Evolutionary conservation across 2,888 invertebrate genomes (phyloP).

Genomic region (Athalia circularis): DNA sequence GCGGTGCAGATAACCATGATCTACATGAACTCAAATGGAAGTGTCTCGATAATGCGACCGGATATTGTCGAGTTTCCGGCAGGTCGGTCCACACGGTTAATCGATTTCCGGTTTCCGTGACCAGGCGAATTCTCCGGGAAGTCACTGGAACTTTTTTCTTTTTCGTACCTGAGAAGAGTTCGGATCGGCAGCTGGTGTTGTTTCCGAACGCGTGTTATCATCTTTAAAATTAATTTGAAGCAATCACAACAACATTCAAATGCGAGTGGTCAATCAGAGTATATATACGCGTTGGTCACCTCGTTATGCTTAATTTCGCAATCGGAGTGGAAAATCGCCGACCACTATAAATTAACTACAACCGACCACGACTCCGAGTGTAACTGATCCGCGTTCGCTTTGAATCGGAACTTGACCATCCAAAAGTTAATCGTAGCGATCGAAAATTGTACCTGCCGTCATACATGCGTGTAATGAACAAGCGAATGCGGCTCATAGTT

Average conservation of each 20-base stretch:
- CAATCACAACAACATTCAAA: no score
- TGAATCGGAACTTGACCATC: neutral
- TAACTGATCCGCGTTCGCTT: neutral
- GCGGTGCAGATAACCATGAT: neutral
- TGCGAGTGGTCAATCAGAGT: no score
- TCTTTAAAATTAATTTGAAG: no score
- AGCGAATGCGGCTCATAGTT: no score
- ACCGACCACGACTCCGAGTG: no score
- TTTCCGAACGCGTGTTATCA: no score
- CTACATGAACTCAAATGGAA: constrained; percentile 3
- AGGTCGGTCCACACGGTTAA: neutral
- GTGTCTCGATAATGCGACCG: constrained; percentile 20
- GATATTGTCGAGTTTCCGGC: constrained; percentile 19
- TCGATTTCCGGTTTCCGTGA: neutral
- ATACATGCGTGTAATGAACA: neutral
- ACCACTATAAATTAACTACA: neutral
- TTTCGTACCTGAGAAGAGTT: no score
- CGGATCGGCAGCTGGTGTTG: no score
- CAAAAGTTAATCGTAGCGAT: constrained; percentile 5
- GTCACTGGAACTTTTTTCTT: no score
- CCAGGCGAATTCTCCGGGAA: neutral
- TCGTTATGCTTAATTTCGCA: no score
- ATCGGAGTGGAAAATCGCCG: no score
- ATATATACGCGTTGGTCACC: no score
- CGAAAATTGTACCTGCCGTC: neutral